Conservation (phyloP, 2,113 vertebrate genomes). For the Ivindomyrus marchei region DNA sequence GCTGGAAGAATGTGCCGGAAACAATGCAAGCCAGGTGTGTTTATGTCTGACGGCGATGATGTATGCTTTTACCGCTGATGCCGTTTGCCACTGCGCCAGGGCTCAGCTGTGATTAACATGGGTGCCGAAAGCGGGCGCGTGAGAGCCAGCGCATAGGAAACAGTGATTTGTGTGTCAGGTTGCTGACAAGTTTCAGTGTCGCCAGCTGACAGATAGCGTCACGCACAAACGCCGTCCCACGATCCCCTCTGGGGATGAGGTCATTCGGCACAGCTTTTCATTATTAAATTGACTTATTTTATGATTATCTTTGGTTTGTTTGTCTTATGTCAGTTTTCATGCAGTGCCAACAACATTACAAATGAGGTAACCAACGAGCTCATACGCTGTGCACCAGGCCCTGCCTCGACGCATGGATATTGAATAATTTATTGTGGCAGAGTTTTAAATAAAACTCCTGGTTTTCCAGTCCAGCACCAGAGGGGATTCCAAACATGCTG, state of each 20-base stretch:
- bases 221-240: neutral
- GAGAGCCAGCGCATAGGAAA: no score
- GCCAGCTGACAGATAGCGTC: neutral
- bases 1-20: neutral
- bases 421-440: constrained; percentile 5
- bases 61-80: neutral
- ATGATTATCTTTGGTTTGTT: neutral
- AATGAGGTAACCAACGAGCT: no score
- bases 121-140: neutral
- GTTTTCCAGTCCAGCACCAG: neutral
- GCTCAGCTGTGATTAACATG: neutral
- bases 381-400: neutral
- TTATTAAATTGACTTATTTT: neutral
- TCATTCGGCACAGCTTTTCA: neutral
- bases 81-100: neutral
- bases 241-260: neutral
- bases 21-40: neutral
- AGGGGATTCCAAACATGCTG: neutral
- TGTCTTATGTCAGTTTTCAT: neutral
- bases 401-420: neutral
- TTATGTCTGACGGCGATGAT: no score
- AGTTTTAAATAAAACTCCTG: neutral
- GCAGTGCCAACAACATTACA: neutral
- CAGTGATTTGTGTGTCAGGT: neutral
- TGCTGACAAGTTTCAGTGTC: neutral